These are phyloP conservation scores for Beris chalybata DNA, from an alignment of 2,888 invertebrate genomes.

Conservation along the genomic window DNA sequence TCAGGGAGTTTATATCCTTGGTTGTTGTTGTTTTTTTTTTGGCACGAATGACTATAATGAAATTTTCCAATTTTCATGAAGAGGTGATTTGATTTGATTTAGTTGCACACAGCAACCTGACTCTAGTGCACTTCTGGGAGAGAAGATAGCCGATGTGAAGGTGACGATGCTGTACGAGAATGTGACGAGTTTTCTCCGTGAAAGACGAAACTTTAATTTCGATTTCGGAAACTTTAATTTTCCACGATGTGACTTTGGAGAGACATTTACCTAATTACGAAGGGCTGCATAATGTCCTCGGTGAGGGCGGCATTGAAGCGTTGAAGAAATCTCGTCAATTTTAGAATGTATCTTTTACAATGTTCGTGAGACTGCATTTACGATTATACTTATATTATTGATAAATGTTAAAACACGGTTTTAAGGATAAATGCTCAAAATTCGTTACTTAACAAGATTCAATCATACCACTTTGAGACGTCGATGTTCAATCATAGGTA, in stretches of 20 bases:
- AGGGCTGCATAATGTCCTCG: no score
- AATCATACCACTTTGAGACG: no score
- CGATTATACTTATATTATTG: no score
- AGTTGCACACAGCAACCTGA: conserved; percentile 6
- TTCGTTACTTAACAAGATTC: no score
- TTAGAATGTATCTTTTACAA: no score
- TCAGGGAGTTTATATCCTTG: conserved; percentile 19
- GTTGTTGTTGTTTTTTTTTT: conserved; percentile 27
- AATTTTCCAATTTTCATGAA: conserved; percentile 32
- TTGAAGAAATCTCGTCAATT: no score
- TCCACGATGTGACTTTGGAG: conserved; percentile 16
- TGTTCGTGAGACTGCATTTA: no score
- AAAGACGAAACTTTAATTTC: conserved; percentile 19
- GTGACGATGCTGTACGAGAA: neutral
- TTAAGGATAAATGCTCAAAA: no score
- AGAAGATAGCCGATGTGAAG: neutral
- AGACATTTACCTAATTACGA: neutral
- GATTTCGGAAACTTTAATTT: conserved; percentile 19
- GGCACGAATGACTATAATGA: conserved; percentile 26
- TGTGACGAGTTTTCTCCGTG: neutral
- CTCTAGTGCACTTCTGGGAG: conserved; percentile 27
- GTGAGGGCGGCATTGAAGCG: no score
- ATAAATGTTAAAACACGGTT: no score
- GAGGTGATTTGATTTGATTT: conserved; percentile 31
- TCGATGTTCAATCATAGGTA: no score